phyloP scores from a whole-genome alignment of 1,140 invertebrate species.

The Zaprionus ornatus region DNA sequence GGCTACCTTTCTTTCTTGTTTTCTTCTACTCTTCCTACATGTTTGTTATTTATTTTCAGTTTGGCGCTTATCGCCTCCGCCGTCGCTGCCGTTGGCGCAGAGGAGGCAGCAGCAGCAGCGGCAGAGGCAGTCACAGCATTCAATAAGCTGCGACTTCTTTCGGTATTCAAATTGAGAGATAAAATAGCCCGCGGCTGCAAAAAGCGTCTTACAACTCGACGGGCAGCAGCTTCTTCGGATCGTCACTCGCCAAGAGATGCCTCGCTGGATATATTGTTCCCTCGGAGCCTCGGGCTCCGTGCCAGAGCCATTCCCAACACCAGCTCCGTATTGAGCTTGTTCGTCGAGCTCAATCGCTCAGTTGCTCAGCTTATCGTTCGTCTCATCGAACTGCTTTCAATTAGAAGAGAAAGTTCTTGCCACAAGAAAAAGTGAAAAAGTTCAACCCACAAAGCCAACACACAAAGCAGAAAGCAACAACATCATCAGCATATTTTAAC shows the following conservation, averaged over 20 bases:
- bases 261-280: slow-evolving; percentile 54
- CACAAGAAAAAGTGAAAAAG: slow-evolving; percentile 77
- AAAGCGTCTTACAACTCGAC: slow-evolving; percentile 52
- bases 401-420: slow-evolving; percentile 83
- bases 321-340: background rate
- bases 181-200: slow-evolving; percentile 71
- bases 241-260: slow-evolving; percentile 52
- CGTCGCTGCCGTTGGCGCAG: background rate
- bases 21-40: slow-evolving; percentile 37
- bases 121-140: background rate
- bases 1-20: background rate
- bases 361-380: slow-evolving; percentile 52
- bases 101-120: background rate
- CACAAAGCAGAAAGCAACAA: background rate
- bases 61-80: slow-evolving; percentile 57
- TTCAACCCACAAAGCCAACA: background rate
- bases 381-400: slow-evolving; percentile 80
- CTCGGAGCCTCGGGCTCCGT: slow-evolving; percentile 6
- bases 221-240: slow-evolving; percentile 34
- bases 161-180: slow-evolving; percentile 63
- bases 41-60: slow-evolving; percentile 73
- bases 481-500: slow-evolving; percentile 36
- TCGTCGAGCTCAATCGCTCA: background rate
- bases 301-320: background rate
- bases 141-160: slow-evolving; percentile 40